Evolutionary conservation across 2,113 vertebrate species (phyloP), one percentile per base, ranked within the genome.

Genomic region (Cheirogaleus medius): DNA sequence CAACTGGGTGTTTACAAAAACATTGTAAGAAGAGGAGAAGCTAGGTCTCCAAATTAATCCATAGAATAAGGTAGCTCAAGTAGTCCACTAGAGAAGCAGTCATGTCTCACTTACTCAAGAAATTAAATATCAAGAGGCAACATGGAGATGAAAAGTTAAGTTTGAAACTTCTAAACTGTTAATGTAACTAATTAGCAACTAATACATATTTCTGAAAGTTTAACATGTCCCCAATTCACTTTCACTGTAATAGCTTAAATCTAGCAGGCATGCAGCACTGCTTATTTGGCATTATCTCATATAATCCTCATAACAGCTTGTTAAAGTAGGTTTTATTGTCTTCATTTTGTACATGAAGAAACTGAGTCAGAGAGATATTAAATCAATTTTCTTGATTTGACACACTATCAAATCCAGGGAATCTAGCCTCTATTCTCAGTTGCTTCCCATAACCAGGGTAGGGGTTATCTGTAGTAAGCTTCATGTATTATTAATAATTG

Each of bases 401-500:
- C 69, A 73, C 14, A 49, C 13, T 58, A 47, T 25, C 76, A 81
- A 52, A 74, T 91, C 25, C 47, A 78, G 15, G 1, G 20, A 80
- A 60, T 54, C 39, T 77, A 44, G 37, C 11, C 44, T 63, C 18
- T 83, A 15, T 64, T 68, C 76, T 97, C 32, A 63, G 64, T 76
- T 47, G 14, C 58, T 93, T 97, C 52, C 52, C 21, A 68, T 20
- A 71, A 56, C 29, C 63, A 64, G 52, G 18, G 44, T 69, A 84
- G 76, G 5, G 14, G 56, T 93, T 86, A 39, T 93, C 77, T 27
- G 17, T 47, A 74, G 71, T 64, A 58, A 91, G 82, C 95, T 87
- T 96, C 96, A 97, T 97, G 93, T 93, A 97, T 96, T 96, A 97
- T 97, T 98, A 95, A 98, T 95, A 97, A 94, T 54, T 97, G 97